Evolutionary conservation across 2,113 vertebrate species (phyloP).

Genomic region (Lasiurus cinereus): DNA sequence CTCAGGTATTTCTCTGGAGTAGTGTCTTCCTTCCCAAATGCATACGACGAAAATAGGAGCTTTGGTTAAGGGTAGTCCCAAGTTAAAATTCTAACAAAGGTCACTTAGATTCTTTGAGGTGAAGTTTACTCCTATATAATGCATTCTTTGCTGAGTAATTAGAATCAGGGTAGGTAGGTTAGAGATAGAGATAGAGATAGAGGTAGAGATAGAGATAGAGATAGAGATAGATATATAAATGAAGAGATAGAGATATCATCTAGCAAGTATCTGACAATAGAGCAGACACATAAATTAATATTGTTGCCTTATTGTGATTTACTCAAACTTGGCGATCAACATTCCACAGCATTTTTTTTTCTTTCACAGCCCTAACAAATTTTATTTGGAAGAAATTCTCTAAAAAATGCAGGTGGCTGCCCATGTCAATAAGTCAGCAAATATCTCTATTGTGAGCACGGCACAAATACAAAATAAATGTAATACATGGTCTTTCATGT

Average conservation of each 20-base stretch:
- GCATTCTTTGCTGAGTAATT: constrained; percentile 31
- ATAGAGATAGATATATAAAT: too few species aligned
- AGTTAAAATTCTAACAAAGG: constrained; percentile 19
- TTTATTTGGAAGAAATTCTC: constrained; percentile 51
- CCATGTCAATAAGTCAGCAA: constrained; percentile 37
- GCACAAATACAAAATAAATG: constrained; percentile 43
- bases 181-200: too few species aligned
- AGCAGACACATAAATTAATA: constrained; percentile 42
- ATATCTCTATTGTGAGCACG: constrained; percentile 38
- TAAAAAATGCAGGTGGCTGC: not conserved
- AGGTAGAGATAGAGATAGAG: too few species aligned
- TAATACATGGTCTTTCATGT: constrained; percentile 28
- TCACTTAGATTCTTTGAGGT: constrained; percentile 25
- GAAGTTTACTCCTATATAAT: not conserved
- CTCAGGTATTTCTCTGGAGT: not conserved
- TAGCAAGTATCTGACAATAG: not conserved
- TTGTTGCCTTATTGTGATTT: not conserved
- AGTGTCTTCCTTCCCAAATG: not conserved
- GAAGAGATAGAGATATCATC: not conserved
- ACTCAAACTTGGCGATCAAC: not conserved
- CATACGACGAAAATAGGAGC: not conserved
- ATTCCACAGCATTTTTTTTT: not conserved
- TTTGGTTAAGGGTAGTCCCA: not conserved
- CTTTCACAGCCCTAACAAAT: not conserved
- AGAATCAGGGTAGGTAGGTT: not conserved